phyloP scores from a whole-genome alignment of 2,797 vertebrate genomes.

The Protonibea diacanthus region DNA sequence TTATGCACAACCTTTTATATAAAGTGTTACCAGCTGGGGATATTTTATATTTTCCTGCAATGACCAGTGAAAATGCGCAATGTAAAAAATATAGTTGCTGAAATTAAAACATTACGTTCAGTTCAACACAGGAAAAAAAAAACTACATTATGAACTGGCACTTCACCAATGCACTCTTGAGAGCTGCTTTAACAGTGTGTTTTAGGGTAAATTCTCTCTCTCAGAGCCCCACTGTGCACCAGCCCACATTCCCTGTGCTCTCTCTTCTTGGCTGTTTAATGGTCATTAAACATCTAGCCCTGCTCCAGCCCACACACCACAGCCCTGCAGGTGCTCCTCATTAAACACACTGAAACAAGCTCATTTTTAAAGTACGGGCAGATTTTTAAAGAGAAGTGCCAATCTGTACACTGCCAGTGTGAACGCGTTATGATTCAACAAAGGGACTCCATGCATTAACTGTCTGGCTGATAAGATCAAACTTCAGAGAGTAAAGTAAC shows the following conservation, averaged over 20 bases:
- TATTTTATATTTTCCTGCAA: background rate
- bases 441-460: background rate
- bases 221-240: constrained; percentile 16
- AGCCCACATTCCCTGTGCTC: constrained; percentile 15
- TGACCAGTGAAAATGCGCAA: background rate
- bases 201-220: constrained; percentile 16
- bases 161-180: background rate
- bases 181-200: constrained; percentile 5
- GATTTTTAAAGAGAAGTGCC: background rate
- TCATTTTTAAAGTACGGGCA: background rate
- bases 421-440: background rate
- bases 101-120: background rate
- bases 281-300: constrained; percentile 38
- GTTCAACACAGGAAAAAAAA: background rate
- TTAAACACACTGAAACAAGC: constrained; percentile 36
- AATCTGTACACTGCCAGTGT: background rate
- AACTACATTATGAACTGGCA: background rate
- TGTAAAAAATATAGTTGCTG: background rate
- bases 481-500: constrained; percentile 1
- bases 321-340: constrained; percentile 39
- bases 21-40: background rate
- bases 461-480: background rate
- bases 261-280: constrained; percentile 25
- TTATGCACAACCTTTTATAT: too few relatives aligned
- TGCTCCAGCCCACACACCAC: constrained; percentile 27